Evolutionary conservation across 2,888 invertebrate species (phyloP).

Genomic region (Eupithecia subfuscata): DNA sequence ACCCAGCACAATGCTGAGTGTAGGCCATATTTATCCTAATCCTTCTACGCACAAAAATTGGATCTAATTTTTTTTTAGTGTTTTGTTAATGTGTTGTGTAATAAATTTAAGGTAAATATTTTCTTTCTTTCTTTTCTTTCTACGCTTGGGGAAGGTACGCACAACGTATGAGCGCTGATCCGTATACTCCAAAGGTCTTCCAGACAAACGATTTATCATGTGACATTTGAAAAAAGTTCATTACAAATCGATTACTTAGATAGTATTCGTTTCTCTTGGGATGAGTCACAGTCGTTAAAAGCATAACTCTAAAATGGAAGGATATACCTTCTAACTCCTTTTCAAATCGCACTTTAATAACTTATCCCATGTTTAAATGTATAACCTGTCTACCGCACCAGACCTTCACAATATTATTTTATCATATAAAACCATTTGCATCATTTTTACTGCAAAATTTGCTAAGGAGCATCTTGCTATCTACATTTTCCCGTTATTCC

Average conservation of each 20-base stretch:
- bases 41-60: too few relatives aligned
- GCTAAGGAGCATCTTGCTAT: constrained; percentile 36
- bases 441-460: constrained; percentile 34
- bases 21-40: too few relatives aligned
- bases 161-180: too few relatives aligned
- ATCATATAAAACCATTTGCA: constrained; percentile 12
- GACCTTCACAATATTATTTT: constrained; percentile 5
- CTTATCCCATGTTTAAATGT: neutral
- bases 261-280: neutral
- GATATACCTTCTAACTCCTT: neutral
- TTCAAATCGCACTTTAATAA: neutral
- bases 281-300: too few relatives aligned
- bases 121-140: too few relatives aligned
- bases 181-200: neutral
- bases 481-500: constrained; percentile 48
- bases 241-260: neutral
- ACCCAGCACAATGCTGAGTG: too few relatives aligned
- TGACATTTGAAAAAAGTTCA: neutral
- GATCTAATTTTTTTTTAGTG: too few relatives aligned
- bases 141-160: too few relatives aligned
- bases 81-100: too few relatives aligned
- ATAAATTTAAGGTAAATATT: too few relatives aligned
- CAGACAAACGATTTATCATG: neutral
- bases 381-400: neutral
- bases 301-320: too few relatives aligned